Conservation (phyloP, 2,113 vertebrate species). For the Oreochromis spilurus region DNA sequence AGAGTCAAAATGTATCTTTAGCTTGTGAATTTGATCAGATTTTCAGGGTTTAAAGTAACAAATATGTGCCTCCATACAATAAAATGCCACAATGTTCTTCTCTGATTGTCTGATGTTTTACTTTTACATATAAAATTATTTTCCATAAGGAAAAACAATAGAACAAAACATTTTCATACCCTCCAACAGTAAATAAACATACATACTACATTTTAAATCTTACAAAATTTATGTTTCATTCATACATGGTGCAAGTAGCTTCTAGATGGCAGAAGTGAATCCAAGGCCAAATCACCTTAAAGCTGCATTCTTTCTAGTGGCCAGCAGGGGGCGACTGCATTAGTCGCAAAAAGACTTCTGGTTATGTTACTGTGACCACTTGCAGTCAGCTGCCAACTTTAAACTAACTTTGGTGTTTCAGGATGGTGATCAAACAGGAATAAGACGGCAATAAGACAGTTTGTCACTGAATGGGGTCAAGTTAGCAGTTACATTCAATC, state of each 20-base stretch:
- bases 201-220: background rate
- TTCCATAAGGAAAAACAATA: background rate
- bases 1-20: background rate
- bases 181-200: background rate
- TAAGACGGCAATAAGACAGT: background rate
- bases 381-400: background rate
- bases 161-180: background rate
- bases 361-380: background rate
- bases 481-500: background rate
- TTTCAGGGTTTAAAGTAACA: background rate
- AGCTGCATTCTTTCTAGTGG: background rate
- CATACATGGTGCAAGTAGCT: background rate
- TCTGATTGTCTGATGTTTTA: background rate
- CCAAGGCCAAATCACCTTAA: background rate
- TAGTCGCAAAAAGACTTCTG: background rate
- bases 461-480: background rate
- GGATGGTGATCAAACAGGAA: background rate
- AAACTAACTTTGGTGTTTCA: background rate
- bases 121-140: background rate
- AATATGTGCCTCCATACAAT: slow-evolving; percentile 30
- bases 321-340: background rate
- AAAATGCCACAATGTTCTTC: background rate
- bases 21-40: background rate
- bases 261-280: background rate
- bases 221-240: background rate